Evolutionary conservation across 2,888 invertebrate species (phyloP).

Genomic region (Strigamia crassipes): DNA sequence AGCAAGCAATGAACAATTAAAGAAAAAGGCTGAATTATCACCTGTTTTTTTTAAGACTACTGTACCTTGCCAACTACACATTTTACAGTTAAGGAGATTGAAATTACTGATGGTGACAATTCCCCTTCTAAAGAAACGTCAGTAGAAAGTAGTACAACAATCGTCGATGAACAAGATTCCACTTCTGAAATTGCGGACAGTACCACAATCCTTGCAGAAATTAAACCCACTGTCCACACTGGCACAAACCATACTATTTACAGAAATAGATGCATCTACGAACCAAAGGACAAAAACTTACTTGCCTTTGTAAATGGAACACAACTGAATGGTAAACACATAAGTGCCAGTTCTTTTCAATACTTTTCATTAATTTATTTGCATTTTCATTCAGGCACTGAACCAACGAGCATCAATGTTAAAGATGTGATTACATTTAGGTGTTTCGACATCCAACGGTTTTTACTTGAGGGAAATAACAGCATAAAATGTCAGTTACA

Average conservation of each 20-base stretch:
- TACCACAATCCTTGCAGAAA: neutral
- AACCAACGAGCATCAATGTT: neutral
- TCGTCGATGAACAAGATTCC: too few species aligned
- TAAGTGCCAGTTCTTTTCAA: too few species aligned
- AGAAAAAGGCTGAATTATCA: too few species aligned
- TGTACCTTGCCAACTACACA: too few species aligned
- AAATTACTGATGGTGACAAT: too few species aligned
- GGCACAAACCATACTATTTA: neutral
- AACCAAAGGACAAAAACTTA: neutral
- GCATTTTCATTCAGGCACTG: neutral
- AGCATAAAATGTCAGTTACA: neutral
- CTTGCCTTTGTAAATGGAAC: neutral
- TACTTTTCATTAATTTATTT: neutral
- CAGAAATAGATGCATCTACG: neutral
- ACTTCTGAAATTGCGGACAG: neutral
- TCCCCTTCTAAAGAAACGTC: too few species aligned
- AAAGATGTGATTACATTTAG: neutral
- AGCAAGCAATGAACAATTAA: too few species aligned
- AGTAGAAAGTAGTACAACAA: too few species aligned
- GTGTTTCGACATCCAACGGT: neutral
- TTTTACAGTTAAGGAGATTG: too few species aligned
- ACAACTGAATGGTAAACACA: neutral
- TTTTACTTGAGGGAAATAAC: neutral
- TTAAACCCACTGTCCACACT: neutral
- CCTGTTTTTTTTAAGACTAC: too few species aligned